Base-by-base conservation (phyloP, 2,113 vertebrate species). In the Brachypteracias leptosomus region DNA sequence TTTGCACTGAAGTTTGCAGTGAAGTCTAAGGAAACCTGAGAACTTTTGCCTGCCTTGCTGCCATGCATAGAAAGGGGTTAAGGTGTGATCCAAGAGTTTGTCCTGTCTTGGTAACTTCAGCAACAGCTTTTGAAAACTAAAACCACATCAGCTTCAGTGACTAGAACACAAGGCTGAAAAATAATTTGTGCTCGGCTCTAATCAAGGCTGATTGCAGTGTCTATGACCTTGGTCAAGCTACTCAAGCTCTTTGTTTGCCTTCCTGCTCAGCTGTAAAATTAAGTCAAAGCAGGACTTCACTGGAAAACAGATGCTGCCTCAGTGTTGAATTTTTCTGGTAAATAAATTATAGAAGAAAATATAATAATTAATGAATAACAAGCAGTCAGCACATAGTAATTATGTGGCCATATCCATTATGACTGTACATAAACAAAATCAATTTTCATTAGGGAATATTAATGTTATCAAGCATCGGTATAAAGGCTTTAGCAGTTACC, bases 301-400 rank as follows among this genome's bases (percentile, higher is more conserved):
- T 96, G 90, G 74, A 95, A 98, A 98, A 97, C 97, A 98, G 97
- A 97, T 98, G 97, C 84, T 97, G 87, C 75, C 61, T 97, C 86
- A 97, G 83, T 96, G 66, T 94, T 77, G 49, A 73, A 54, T 88
- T 96, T 89, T 72, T 63, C 88, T 80, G 28, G 35, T 81, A 94
- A 97, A 97, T 92, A 97, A 91, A 98, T 96, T 97, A 89, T 87
- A 93, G 75, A 96, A 97, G 49, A 94, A 95, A 93, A 94, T 85
- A 95, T 93, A 97, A 98, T 97, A 97, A 98, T 97, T 96, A 97
- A 98, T 98, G 97, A 97, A 98, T 98, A 97, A 95, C 87, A 86
- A 85, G 54, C 49, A 97, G 73, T 89, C 87, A 96, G 66, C 85
- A 85, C 94, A 87, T 85, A 95, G 74, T 96, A 98, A 97, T 97